Evolutionary conservation across 2,888 invertebrate genomes (phyloP), one percentile per base, ranked within the genome.

Genomic region (Eupithecia centaureata): DNA sequence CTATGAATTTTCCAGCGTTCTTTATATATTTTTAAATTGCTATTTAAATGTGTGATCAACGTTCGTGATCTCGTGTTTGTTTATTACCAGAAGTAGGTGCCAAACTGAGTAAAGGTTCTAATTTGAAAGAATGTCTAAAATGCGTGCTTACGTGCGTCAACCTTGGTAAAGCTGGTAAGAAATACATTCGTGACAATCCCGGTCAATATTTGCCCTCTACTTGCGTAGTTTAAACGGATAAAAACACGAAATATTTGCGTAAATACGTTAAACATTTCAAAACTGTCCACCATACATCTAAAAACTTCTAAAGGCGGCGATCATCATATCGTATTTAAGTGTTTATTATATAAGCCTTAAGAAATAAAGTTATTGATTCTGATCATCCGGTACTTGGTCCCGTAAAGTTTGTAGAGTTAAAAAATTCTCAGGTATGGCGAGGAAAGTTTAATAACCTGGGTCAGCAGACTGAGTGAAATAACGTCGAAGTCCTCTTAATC

Each of bases 401-500:
- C 65, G 67, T 65, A 73, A 72, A 70, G 65, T 65, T 68, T 67
- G 52, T 65, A 65, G 68, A 69, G 68, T 68, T 64, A 67, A 75
- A 74, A 67, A 70, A 65, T 64, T 59, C 60, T 54, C 54, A 58
- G 67, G 67, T 27, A 38, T 57, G 32, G 35, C 22, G 15, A 51
- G 25, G 47, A 68, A 28, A 64, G 65, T 69, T 66, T 61, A 66
- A 33, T 63, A 65, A 65, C 57, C 65, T 61, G 47, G 67, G 58
- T 61, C 61, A 63, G 59, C 57, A 69, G 62, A 70, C 61, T 61
- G 63, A 73, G 71, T 73, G 67, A 75, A 74, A 76, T 76, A 74
- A 68, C 63, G 67, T 71, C 72, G 61, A 72, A 77, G 74, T 72
- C 73, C 65, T 75, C 72, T 72, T 79, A 77, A 81, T 78, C 77